A percentile compares a stretch with the other conserved stretches of the same genome.
Conservation (phyloP, 2,888 invertebrate species). For the Drosophila anomalata region DNA sequence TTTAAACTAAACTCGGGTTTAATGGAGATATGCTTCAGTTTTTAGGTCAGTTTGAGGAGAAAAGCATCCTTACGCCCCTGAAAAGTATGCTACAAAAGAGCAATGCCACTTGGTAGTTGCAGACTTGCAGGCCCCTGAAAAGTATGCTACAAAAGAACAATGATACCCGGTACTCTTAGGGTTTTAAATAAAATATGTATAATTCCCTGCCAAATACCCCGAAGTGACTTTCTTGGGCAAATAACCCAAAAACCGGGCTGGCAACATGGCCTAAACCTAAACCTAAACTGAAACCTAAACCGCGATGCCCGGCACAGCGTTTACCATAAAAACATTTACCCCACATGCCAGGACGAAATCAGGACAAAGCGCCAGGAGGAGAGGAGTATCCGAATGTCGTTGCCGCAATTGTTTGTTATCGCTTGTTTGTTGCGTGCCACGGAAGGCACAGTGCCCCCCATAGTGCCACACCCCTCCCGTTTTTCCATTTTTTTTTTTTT, state of each 20-base stretch:
- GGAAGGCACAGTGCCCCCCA: neutral
- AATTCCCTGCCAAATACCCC: neutral
- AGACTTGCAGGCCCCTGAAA: too few relatives aligned
- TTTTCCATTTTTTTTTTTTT: too few relatives aligned
- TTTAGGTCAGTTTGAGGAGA: too few relatives aligned
- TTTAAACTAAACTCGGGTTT: too few relatives aligned
- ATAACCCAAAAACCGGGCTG: neutral
- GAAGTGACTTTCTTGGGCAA: neutral
- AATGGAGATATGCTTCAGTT: too few relatives aligned
- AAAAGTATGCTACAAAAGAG: too few relatives aligned
- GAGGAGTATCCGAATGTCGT: slow-evolving; percentile 38
- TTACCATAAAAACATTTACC: slow-evolving; percentile 8
- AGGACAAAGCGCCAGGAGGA: neutral
- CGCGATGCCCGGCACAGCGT: neutral
- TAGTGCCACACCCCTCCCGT: neutral
- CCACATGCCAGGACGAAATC: slow-evolving; percentile 6
- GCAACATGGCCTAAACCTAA: neutral
- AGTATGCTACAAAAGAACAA: too few relatives aligned
- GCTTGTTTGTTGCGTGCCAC: slow-evolving; percentile 70
- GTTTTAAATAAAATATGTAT: too few relatives aligned
- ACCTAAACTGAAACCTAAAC: neutral
- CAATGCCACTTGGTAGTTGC: too few relatives aligned
- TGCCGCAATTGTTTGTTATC: slow-evolving; percentile 61
- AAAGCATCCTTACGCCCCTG: too few relatives aligned
- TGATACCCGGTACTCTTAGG: too few relatives aligned